Evolutionary conservation across 2,888 invertebrate genomes (phyloP).

Genomic region (Dolichopus griseipennis): DNA sequence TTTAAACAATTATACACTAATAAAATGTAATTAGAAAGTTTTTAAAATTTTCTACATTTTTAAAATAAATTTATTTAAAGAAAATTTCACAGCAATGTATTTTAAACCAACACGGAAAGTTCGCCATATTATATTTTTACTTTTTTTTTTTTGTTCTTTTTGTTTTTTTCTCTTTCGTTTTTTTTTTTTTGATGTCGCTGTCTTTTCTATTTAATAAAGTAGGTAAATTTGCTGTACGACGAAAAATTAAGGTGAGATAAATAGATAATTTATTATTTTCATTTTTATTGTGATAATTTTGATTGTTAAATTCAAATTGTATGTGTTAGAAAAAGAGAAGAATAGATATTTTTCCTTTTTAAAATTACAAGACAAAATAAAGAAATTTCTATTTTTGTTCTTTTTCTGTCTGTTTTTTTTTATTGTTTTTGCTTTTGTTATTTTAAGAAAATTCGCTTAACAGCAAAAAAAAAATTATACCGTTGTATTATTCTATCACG

Average conservation of each 20-base stretch:
- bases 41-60: conserved; percentile 1
- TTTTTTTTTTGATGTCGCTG: conserved; percentile 21
- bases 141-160: conserved; percentile 26
- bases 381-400: background rate
- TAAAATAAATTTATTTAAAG: conserved; percentile 8
- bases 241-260: conserved; percentile 1
- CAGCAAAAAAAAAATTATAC: background rate
- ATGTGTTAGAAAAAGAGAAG: background rate
- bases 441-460: background rate
- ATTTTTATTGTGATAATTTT: background rate
- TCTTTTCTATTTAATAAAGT: background rate
- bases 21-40: background rate
- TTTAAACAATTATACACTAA: background rate
- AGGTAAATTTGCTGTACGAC: background rate
- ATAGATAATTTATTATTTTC: background rate
- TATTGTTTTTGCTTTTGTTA: background rate
- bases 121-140: conserved; percentile 31
- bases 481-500: background rate
- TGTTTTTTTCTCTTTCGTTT: conserved; percentile 12
- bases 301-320: background rate
- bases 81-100: conserved; percentile 28
- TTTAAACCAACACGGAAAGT: conserved; percentile 30
- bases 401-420: background rate
- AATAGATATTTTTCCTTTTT: background rate
- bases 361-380: background rate